Conservation (phyloP, 2,797 vertebrate species). For the Oreochromis grahami region DNA sequence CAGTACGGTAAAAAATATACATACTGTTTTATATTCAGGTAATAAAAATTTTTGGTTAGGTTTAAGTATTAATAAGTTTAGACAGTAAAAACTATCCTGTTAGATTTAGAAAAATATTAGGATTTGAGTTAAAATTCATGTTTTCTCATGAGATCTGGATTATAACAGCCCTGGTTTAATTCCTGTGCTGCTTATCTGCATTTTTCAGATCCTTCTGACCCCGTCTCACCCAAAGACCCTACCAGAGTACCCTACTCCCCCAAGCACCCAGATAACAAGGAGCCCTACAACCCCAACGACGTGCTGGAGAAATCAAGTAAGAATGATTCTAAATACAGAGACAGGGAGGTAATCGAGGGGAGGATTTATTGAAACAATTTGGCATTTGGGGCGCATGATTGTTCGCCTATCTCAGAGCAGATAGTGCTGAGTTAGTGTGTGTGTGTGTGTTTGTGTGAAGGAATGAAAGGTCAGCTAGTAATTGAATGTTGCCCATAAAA, state of each 20-base stretch:
- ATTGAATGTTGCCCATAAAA: constrained; percentile 69
- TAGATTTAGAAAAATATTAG: background rate
- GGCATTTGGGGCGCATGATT: background rate
- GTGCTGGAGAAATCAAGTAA: constrained; percentile 71
- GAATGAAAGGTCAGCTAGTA: constrained; percentile 55
- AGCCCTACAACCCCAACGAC: constrained; percentile 71
- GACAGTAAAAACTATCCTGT: background rate
- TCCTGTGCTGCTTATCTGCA: background rate
- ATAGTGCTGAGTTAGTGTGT: background rate
- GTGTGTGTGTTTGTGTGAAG: constrained; percentile 13
- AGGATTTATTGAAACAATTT: constrained; percentile 27
- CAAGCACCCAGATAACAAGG: constrained; percentile 83
- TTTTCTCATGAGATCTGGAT: background rate
- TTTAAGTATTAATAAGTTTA: background rate
- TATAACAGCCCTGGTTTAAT: background rate
- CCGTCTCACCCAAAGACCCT: constrained; percentile 82
- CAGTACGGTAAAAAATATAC: background rate
- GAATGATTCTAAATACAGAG: background rate
- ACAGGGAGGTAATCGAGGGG: background rate
- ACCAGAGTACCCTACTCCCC: constrained; percentile 81
- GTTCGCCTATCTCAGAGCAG: background rate
- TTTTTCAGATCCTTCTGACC: constrained; percentile 85
- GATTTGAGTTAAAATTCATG: background rate
- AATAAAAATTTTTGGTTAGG: fast-evolving
- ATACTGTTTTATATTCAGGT: background rate